Conservation (phyloP, 2,888 invertebrate genomes). For the Electrophaes corylata region DNA sequence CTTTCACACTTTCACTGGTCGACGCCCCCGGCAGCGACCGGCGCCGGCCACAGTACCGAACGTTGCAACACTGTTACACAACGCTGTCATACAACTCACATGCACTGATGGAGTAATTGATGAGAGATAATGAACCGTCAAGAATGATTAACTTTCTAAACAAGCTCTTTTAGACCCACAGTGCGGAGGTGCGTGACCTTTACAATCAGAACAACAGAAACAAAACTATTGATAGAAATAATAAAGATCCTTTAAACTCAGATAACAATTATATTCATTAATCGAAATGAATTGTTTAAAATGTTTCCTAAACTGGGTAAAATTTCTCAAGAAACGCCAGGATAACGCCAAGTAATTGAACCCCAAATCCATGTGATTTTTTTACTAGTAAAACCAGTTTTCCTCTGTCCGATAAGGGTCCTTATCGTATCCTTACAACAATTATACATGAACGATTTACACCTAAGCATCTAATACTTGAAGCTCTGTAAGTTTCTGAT, state of each 20-base stretch:
- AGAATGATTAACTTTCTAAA: conserved; percentile 30
- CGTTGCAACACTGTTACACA: conserved; percentile 78
- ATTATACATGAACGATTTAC: too few species aligned
- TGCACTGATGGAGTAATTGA: conserved; percentile 36
- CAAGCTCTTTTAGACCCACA: conserved; percentile 15
- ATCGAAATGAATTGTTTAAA: too few species aligned
- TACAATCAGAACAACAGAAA: conserved; percentile 9
- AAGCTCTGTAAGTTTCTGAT: too few species aligned
- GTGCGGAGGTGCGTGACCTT: conserved; percentile 10
- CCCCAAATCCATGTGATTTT: too few species aligned
- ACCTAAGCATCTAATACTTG: too few species aligned
- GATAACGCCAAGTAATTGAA: too few species aligned
- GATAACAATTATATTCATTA: too few species aligned
- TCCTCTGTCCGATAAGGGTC: too few species aligned
- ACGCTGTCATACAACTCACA: conserved; percentile 53
- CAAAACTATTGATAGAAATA: not conserved
- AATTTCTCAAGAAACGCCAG: not conserved
- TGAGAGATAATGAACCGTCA: conserved; percentile 28
- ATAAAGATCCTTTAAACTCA: not conserved
- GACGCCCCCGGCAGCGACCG: conserved; percentile 72
- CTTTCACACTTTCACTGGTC: conserved; percentile 84
- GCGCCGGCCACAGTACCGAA: conserved; percentile 53
- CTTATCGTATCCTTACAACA: too few species aligned
- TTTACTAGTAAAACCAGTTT: too few species aligned
- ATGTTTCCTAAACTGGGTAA: too few species aligned